Evolutionary conservation across 1,140 invertebrate species (phyloP), one percentile per base, ranked within the genome.

Genomic region (Drosophila auraria): DNA sequence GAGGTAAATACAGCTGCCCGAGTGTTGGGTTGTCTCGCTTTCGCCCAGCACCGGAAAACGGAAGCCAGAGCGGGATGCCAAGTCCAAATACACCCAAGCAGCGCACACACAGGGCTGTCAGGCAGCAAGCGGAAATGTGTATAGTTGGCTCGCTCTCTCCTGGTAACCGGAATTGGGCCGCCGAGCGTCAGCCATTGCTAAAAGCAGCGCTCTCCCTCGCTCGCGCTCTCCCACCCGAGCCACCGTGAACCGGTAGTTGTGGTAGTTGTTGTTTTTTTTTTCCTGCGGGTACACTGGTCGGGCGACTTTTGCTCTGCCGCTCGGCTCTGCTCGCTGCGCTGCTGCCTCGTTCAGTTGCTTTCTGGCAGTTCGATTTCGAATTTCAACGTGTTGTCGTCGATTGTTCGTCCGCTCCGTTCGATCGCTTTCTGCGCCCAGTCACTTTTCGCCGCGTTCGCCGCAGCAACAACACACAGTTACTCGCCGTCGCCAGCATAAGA

Each of bases 1-100:
- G 80, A 83, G 81, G 78, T 87, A 89, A 89, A 89, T 89, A 89
- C 84, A 89, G 78, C 78, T 89, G 78, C 49, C 63, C 51, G 6
- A 42, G 14, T 27, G 36, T 12, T 30, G 30, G 27, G 57, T 69
- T 53, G 38, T 49, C 80, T 68, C 78, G 49, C 69, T 89, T 49
- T 38, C 58, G 45, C 71, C 12, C 5, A n/a, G 30, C 49, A 42
- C 8, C 1, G 0, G 20, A 11, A 23, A 5, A 25, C 3, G 27
- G 14, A 8, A n/a, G 38, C 47, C 36, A 38, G 44, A 60, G 20
- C 15, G 17, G 38, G 50, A 54, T 57, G 33, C 8, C 12, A 2
- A 20, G 50, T 30, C 25, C 49, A 2, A n/a, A 33, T n/a, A 17
- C 25, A 12, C 25, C 27, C 27, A 14, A 27, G 20, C 62, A 44